Evolutionary conservation across 2,888 invertebrate genomes (phyloP), one percentile per base, ranked within the genome.

Genomic region (Caenorhabditis auriculariae): DNA sequence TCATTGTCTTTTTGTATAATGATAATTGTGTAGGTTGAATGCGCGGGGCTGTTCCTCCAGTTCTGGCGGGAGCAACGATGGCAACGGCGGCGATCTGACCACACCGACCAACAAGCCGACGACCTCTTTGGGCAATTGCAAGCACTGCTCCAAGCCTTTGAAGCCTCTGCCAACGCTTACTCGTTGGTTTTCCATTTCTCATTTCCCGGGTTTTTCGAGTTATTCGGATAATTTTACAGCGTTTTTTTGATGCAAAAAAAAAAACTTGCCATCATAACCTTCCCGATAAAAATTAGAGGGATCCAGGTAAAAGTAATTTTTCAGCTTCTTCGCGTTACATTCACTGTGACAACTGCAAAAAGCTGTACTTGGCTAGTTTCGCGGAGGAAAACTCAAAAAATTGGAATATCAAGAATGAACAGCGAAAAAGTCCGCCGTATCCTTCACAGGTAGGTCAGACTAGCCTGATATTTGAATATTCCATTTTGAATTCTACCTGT

Each of bases 341-440:
- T 44, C 66, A 75, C 51, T 78, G 78, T 51, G 70, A 71, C 35
- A 71, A 65, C 41, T 78, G 78, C 60, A 74, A 76, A 41, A 66
- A 70, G 32, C 51, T 78, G 24, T 78, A 75, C 53, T 60, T 65
- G 39, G 64, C 67, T 42, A 66, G 60, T 32, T 55, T 55, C 32
- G 51, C 58, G 9, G 72, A 72, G 23, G 72, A 69, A 7, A 43
- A 42, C 9, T 35, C 63, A 2, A 66, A 63, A 26, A 39, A 38
- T 15, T 57, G 57, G 57, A 54, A 61, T 38, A n/a, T 60, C 32
- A 65, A 60, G 43, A 19, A 50, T 7, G 60, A 60, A 19, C 64
- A 65, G 51, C 53, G 68, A 47, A 63, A 62, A 39, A 65, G 52
- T 19, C 72, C 72, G 1, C 72, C 72, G 2, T 72, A 72, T 43